A percentile compares a stretch with the other conserved stretches of the same genome.
Evolutionary conservation across 2,797 vertebrate genomes (phyloP).

Genomic region (Orientallactaga sibirica): DNA sequence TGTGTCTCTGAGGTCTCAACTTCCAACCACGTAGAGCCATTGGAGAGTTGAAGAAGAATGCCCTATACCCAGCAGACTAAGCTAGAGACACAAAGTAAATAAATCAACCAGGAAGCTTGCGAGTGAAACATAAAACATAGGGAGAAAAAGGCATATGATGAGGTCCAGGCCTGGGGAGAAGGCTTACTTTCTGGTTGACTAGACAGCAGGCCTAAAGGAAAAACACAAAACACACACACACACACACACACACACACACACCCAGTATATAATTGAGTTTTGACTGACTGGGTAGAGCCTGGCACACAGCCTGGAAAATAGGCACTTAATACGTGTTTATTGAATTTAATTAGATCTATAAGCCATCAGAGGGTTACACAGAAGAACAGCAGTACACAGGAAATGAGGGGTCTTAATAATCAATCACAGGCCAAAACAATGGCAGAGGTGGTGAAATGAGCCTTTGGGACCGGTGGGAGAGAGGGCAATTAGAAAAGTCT

Average conservation of each 20-base stretch:
- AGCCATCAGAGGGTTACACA: slow-evolving; percentile 65
- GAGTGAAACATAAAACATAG: background rate
- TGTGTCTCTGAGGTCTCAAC: background rate
- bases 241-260: too few species aligned
- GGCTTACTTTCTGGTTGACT: slow-evolving; percentile 42
- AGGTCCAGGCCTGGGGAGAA: background rate
- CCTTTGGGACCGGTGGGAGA: background rate
- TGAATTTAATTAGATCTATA: slow-evolving; percentile 79
- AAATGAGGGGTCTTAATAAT: slow-evolving; percentile 61
- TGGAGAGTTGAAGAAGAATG: background rate
- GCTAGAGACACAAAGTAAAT: background rate
- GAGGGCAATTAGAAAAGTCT: background rate
- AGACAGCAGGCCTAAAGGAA: slow-evolving; percentile 39
- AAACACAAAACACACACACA: slow-evolving; percentile 20
- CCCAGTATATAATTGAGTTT: slow-evolving; percentile 59
- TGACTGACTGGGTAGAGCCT: slow-evolving; percentile 63
- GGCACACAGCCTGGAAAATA: slow-evolving; percentile 76
- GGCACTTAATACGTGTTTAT: slow-evolving; percentile 75
- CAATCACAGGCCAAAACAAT: slow-evolving; percentile 55
- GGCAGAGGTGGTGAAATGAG: background rate
- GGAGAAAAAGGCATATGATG: background rate
- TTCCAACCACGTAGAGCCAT: background rate
- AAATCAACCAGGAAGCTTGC: background rate
- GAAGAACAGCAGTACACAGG: slow-evolving; percentile 37
- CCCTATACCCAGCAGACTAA: background rate